Conservation (phyloP, 2,113 vertebrate genomes). For the Neodontobutis hainanensis region DNA sequence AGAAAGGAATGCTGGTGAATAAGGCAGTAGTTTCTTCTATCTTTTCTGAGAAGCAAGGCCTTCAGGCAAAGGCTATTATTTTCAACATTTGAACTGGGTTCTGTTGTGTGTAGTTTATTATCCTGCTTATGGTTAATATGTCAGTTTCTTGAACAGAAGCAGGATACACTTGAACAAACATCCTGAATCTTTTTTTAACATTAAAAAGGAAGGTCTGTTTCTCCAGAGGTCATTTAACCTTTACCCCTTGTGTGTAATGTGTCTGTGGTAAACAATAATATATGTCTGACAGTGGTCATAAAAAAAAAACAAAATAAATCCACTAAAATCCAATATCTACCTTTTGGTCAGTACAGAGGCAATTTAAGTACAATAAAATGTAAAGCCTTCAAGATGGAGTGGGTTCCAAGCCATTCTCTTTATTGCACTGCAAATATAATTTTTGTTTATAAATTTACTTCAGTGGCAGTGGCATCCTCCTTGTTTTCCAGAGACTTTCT, state of each 20-base stretch:
- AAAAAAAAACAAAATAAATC: no score
- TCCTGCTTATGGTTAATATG: conserved; percentile 15
- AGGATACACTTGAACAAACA: conserved; percentile 64
- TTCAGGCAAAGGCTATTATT: background rate
- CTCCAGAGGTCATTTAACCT: no score
- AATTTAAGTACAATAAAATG: background rate
- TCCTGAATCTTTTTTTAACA: conserved; percentile 52
- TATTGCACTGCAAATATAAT: background rate
- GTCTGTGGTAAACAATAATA: no score
- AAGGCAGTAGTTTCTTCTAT: conserved; percentile 13
- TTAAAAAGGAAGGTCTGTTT: conserved; percentile 23
- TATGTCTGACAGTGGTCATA: no score
- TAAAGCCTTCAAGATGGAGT: background rate
- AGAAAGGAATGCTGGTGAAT: conserved; percentile 31
- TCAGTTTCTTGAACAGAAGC: conserved; percentile 25
- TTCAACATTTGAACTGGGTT: conserved; percentile 19
- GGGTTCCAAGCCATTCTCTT: background rate
- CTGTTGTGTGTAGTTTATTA: conserved; percentile 25
- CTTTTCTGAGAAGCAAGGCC: background rate
- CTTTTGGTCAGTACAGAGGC: no score
- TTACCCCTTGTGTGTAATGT: no score
- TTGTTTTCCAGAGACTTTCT: conserved; percentile 79
- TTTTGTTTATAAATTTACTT: background rate
- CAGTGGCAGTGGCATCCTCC: conserved; percentile 1
- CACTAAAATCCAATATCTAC: no score